Percentiles rank a stretch among this genome's conserved stretches.
These are phyloP conservation scores for Hemaris fuciformis DNA, from an alignment of 2,888 invertebrate species.

Conservation along the genomic window DNA sequence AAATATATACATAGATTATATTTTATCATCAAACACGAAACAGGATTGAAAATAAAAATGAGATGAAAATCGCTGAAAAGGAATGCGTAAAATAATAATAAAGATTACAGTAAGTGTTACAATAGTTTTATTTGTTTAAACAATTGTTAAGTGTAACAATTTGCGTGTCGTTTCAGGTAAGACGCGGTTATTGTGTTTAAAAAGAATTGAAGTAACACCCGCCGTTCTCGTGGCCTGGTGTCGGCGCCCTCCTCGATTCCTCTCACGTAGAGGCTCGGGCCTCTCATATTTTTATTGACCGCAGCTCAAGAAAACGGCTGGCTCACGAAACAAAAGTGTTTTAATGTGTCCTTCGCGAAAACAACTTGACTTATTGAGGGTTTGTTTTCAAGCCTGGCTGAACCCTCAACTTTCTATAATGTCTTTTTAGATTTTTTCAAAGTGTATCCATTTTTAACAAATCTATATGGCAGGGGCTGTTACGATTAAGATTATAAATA, in stretches of 20 bases:
- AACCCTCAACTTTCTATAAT: neutral
- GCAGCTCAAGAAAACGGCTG: conserved; percentile 46
- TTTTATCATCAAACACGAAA: too few species aligned
- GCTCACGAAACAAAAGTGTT: conserved; percentile 44
- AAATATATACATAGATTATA: too few species aligned
- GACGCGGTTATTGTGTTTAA: neutral
- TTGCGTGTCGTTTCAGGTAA: too few species aligned
- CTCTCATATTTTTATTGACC: conserved; percentile 58
- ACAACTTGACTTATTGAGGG: conserved; percentile 44
- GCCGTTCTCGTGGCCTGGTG: conserved; percentile 21
- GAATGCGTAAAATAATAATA: too few species aligned
- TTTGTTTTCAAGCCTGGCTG: conserved; percentile 21
- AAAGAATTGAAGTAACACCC: neutral
- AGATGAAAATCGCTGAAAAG: too few species aligned
- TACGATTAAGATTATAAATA: too few species aligned
- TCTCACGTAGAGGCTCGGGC: conserved; percentile 37
- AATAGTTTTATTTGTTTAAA: too few species aligned
- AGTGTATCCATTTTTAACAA: neutral
- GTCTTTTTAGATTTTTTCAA: neutral
- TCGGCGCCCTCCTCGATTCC: conserved; percentile 31
- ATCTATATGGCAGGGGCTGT: too few species aligned
- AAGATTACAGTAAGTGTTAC: too few species aligned
- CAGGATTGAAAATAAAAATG: too few species aligned
- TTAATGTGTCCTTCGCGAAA: conserved; percentile 45
- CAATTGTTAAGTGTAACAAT: too few species aligned